Evolutionary conservation across 2,888 invertebrate species (phyloP), one percentile per base, ranked within the genome.

Genomic region (Cerceris rybyensis): DNA sequence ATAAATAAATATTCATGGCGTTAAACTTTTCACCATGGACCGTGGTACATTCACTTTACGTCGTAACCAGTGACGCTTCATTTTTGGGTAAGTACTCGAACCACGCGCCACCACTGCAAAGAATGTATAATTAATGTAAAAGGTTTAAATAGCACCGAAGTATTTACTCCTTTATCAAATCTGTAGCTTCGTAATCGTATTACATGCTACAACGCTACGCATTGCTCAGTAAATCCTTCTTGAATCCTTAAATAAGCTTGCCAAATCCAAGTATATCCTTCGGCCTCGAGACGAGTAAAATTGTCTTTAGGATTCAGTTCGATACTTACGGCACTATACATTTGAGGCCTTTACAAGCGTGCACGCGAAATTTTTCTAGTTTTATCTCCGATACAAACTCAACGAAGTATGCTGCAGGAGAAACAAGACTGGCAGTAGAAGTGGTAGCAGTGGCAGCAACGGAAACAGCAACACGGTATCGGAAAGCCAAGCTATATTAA

Each of bases 401-500:
- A 16, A 43, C 42, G 14, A 49, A 8, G 28, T n/a, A 59, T 14
- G n/a, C 43, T 7, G 1, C 1, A 11, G 46, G 28, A 28, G 28
- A 28, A 28, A 28, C 28, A 28, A 4, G 28, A 28, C 28, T 28
- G 28, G 28, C 4, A 28, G 28, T 4, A 28, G 28, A 1, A 28
- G 28, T 28, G 28, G 28, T 28, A 28, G 28, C 28, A 28, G 28
- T 28, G 28, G 28, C 28, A 28, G 28, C 28, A 28, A 46, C 9
- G 46, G 11, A 28, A 57, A 39, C 57, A 17, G 14, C 14, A 8
- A 54, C 42, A 39, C 41, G 39, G 39, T 50, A 39, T 11, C 16
- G 42, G 8, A 57, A 14, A 14, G 43, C 8, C 55, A 2, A 11
- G 52, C 57, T 78, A 43, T 78, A 83, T 83, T 82, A 82, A 82